phyloP scores from a whole-genome alignment of 2,797 vertebrate species.

The Tolypeutes matacus region DNA sequence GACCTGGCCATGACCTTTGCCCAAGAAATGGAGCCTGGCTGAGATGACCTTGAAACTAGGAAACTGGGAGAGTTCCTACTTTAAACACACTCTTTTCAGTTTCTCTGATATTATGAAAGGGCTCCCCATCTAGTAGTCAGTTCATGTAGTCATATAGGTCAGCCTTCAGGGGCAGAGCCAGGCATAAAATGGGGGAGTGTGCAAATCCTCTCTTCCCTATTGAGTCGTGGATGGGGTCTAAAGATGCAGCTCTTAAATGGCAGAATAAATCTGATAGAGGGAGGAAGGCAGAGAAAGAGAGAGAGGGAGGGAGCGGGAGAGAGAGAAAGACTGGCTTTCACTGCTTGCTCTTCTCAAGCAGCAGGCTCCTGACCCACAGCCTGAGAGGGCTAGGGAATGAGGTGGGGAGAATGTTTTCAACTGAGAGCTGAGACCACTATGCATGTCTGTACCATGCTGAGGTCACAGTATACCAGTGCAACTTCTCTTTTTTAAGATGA shows the following conservation, averaged over 20 bases:
- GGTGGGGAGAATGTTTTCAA: background rate
- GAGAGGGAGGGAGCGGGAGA: no score
- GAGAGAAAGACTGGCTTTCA: background rate
- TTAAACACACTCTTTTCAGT: background rate
- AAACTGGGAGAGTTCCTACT: background rate
- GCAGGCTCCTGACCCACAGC: background rate
- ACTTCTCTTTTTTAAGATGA: slow-evolving; percentile 57
- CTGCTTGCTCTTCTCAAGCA: background rate
- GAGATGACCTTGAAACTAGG: background rate
- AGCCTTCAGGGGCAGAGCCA: background rate
- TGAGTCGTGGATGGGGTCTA: background rate
- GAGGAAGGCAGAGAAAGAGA: background rate
- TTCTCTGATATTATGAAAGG: no score
- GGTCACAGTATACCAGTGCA: slow-evolving; percentile 17
- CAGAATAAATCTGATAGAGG: background rate
- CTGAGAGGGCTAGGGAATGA: background rate
- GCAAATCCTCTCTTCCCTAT: background rate
- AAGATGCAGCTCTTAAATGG: background rate
- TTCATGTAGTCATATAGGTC: background rate
- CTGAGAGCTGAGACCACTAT: background rate
- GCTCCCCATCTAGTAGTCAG: background rate
- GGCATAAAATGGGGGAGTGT: background rate
- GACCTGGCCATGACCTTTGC: background rate
- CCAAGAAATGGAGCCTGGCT: background rate
- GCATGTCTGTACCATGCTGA: background rate